Base-by-base conservation (phyloP, 2,797 vertebrate species). In the Pempheris klunzingeri region DNA sequence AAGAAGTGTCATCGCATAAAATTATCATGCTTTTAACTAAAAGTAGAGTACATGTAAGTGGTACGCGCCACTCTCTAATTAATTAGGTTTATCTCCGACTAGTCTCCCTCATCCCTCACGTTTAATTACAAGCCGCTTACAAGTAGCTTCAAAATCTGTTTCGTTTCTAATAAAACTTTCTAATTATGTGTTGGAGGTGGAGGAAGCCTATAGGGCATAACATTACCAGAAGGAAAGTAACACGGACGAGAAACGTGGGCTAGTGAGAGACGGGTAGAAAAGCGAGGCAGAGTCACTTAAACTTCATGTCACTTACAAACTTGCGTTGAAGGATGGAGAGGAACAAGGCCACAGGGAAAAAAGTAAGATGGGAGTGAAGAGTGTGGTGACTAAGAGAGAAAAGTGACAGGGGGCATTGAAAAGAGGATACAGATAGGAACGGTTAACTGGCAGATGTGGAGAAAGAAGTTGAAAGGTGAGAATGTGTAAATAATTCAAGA, bases 121-220 rank as follows among this genome's bases (percentile, higher is more conserved):
- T 87, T 87, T 87, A 88, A 90, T 90, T 88, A 82, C 87, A 81
- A 81, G 57, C 43, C 77, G 74, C 76, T 86, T 79, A 74, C 10
- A 41, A 80, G 57, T 76, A 79, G 73, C 84, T 87, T 83, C 77
- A 70, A 84, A 69, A 90, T 90, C 86, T 80, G 59, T 83, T 85
- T 81, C 8, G 46, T 87, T 92, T 84, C 80, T 86, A 90, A 91
- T 88, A 85, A 89, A 82, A 83, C 83, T 46, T 74, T 87, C 76
- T 78, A 91, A 89, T 93, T 85, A 88, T 78, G 68, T 46, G 61
- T 77, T 50, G 46, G 86, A 86, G 69, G 72, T 84, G 65, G 82
- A 86, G 76, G 74, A 91, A 81, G 85, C 79, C 91, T 90, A 77
- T 50, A 47, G 83, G 86, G 87, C 74, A 81, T 69, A 87, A 84